phyloP scores from a whole-genome alignment of 2,888 invertebrate genomes.

The Diarsia brunnea region DNA sequence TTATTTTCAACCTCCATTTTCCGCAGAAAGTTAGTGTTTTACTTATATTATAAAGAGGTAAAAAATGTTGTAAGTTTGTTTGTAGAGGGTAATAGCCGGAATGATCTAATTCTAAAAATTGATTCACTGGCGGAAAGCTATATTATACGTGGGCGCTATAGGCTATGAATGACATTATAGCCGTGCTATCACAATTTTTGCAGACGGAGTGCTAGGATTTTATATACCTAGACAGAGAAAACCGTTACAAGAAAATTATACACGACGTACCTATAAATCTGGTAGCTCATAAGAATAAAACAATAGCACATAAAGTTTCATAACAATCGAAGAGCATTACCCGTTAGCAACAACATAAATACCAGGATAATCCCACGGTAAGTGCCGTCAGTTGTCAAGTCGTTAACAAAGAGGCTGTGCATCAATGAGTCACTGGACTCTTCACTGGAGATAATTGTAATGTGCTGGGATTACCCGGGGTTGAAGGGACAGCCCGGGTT shows the following conservation, averaged over 20 bases:
- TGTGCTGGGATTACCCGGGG: constrained; percentile 26
- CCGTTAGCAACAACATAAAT: neutral
- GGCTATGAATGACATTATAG: too few species aligned
- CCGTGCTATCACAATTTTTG: too few species aligned
- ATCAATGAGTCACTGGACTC: constrained; percentile 13
- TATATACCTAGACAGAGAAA: neutral
- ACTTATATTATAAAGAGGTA: too few species aligned
- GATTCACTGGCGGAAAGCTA: too few species aligned
- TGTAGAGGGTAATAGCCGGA: too few species aligned
- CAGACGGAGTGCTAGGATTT: neutral
- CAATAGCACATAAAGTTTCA: neutral
- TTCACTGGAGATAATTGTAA: neutral
- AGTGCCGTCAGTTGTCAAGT: neutral
- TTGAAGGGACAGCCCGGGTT: constrained; percentile 14
- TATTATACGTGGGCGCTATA: too few species aligned
- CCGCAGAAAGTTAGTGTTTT: neutral
- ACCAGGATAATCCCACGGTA: constrained; percentile 3
- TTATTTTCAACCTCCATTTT: neutral
- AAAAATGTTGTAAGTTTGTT: too few species aligned
- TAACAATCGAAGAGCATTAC: neutral
- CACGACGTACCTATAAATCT: neutral
- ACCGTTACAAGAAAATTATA: neutral
- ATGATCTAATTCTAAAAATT: too few species aligned
- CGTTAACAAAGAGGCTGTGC: neutral
- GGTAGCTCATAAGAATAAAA: neutral